A percentile compares a stretch with the other conserved stretches of the same genome.
Evolutionary conservation across 37 sponge, comb jelly and placozoan genomes (phyloP).

Genomic region (Petrosia ficiformis): DNA sequence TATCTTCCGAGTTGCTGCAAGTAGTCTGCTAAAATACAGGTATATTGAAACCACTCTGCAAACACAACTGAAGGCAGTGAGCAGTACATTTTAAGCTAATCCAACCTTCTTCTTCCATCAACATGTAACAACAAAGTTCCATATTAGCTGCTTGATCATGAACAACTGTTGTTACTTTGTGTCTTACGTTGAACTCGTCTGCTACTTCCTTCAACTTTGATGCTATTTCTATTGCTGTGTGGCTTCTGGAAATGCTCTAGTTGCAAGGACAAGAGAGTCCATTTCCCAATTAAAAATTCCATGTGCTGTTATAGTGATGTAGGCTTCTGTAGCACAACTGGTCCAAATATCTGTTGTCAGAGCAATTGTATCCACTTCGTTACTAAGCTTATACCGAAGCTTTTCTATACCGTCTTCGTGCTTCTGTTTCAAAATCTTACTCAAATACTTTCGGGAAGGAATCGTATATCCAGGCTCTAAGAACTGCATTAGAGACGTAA

Average conservation of each 20-base stretch:
- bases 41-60: constrained; percentile 6
- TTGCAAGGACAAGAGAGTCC: constrained; percentile 1
- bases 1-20: constrained; percentile 17
- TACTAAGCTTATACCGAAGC: neutral
- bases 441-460: constrained; percentile 6
- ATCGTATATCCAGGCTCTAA: constrained; percentile 18
- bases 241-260: constrained; percentile 5
- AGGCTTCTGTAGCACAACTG: constrained; percentile 8
- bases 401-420: neutral
- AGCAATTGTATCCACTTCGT: neutral
- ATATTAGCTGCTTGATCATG: constrained; percentile 9
- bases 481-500: neutral
- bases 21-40: neutral
- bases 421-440: constrained; percentile 7
- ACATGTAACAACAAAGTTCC: neutral
- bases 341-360: constrained; percentile 23
- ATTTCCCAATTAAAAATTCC: neutral
- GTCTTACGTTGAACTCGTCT: neutral
- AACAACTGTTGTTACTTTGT: neutral
- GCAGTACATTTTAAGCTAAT: constrained; percentile 10
- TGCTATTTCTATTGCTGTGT: neutral
- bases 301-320: constrained; percentile 4
- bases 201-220: constrained; percentile 4
- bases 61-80: constrained; percentile 22
- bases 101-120: neutral